Percentiles rank a stretch among this genome's conserved stretches.
These are phyloP conservation scores for Mimas tiliae DNA, from an alignment of 2,888 invertebrate species.

Conservation along the genomic window DNA sequence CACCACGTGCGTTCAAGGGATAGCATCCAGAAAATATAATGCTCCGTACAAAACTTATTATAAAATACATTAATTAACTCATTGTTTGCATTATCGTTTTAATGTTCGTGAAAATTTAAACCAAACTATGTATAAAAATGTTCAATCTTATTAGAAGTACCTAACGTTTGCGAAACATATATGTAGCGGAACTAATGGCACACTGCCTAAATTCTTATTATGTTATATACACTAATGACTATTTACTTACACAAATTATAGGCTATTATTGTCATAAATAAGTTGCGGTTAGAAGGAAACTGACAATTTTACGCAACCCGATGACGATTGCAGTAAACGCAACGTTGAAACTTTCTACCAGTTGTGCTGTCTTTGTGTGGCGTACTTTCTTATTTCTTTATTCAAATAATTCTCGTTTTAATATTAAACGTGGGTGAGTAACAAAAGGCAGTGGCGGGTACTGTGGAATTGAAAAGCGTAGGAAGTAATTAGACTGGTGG, in stretches of 20 bases:
- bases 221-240: constrained; percentile 28
- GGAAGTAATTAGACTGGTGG: constrained; percentile 72
- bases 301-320: constrained; percentile 70
- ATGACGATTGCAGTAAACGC: constrained; percentile 53
- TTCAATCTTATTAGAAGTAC: not conserved
- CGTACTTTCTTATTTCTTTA: constrained; percentile 75
- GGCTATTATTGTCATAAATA: constrained; percentile 49
- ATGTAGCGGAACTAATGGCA: constrained; percentile 26
- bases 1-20: no score
- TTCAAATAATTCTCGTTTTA: constrained; percentile 70
- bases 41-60: no score
- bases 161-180: constrained; percentile 21
- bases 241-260: constrained; percentile 35
- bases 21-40: no score
- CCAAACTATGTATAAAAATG: not conserved
- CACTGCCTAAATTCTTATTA: constrained; percentile 25
- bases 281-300: constrained; percentile 67
- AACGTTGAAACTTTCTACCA: constrained; percentile 66
- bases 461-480: constrained; percentile 66
- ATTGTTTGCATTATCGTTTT: not conserved
- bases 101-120: not conserved
- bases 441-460: constrained; percentile 61
- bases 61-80: no score
- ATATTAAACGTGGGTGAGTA: constrained; percentile 60
- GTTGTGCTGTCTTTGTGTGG: constrained; percentile 61